Conservation (phyloP, 2,888 invertebrate genomes). For the Catocala sponsa region DNA sequence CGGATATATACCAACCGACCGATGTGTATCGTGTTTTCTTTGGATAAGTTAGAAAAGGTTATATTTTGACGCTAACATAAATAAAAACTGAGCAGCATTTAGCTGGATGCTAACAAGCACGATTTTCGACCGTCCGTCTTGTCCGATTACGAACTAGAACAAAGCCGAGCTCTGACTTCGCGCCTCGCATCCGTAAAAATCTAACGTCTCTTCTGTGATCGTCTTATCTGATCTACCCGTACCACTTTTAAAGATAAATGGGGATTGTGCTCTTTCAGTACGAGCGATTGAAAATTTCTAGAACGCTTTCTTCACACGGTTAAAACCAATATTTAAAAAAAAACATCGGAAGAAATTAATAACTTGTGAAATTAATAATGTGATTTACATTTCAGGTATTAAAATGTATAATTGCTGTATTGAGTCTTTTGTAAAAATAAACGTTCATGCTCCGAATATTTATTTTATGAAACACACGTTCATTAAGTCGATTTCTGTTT, state of each 20-base stretch:
- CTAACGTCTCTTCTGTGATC: conserved; percentile 64
- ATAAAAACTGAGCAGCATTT: conserved; percentile 20
- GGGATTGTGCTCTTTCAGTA: conserved; percentile 70
- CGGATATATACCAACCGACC: no score
- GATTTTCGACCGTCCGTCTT: conserved; percentile 34
- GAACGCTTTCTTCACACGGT: conserved; percentile 44
- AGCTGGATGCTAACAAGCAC: conserved; percentile 26
- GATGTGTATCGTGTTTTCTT: no score
- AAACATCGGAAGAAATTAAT: no score
- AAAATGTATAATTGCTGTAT: no score
- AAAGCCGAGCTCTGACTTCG: conserved; percentile 52
- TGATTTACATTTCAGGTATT: no score
- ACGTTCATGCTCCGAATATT: conserved; percentile 21
- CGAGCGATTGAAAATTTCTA: conserved; percentile 67
- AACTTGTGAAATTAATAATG: no score
- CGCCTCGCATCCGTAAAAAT: conserved; percentile 69
- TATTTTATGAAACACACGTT: conserved; percentile 49
- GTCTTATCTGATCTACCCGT: conserved; percentile 72
- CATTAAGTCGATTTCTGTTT: conserved; percentile 62
- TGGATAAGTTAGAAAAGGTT: no score
- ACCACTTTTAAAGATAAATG: conserved; percentile 76
- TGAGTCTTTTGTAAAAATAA: conserved; percentile 19
- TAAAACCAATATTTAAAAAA: conserved; percentile 9
- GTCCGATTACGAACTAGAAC: conserved; percentile 46
- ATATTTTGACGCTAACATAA: background rate